Conservation (phyloP, 2,797 vertebrate genomes). For the Pteropus rufus region DNA sequence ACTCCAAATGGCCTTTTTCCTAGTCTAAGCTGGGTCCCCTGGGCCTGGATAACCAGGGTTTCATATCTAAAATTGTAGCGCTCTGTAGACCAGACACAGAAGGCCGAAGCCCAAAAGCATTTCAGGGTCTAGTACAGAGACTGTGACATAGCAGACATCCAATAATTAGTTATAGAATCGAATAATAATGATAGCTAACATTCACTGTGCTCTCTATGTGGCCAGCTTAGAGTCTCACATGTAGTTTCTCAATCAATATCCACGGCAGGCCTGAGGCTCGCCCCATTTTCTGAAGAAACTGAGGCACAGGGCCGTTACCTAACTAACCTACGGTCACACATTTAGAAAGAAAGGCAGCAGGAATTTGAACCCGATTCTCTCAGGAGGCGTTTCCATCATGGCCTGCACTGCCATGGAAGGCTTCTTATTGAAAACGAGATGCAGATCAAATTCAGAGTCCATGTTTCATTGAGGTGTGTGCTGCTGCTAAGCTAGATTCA, state of each 20-base stretch:
- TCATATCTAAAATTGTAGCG: not conserved
- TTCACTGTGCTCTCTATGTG: not conserved
- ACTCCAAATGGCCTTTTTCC: not conserved
- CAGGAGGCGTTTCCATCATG: not conserved
- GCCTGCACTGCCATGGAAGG: not conserved
- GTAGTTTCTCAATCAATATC: not conserved
- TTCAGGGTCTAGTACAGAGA: not conserved
- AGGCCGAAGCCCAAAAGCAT: not conserved
- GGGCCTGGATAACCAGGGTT: not conserved
- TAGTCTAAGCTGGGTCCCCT: constrained; percentile 13
- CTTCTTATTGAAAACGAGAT: not conserved
- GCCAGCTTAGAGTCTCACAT: not conserved
- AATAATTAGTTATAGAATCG: not conserved
- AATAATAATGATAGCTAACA: not conserved
- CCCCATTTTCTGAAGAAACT: not conserved
- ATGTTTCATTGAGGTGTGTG: not conserved
- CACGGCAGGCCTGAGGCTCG: not conserved
- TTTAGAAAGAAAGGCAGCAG: not conserved
- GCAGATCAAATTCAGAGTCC: not conserved
- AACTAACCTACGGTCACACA: not conserved
- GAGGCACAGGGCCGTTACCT: not conserved
- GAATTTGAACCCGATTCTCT: not conserved
- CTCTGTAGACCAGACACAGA: not conserved
- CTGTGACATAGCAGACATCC: not conserved
- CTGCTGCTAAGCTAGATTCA: not conserved